These are phyloP conservation scores for Nomada goodeniana DNA, from an alignment of 2,888 invertebrate species.

Conservation along the genomic window DNA sequence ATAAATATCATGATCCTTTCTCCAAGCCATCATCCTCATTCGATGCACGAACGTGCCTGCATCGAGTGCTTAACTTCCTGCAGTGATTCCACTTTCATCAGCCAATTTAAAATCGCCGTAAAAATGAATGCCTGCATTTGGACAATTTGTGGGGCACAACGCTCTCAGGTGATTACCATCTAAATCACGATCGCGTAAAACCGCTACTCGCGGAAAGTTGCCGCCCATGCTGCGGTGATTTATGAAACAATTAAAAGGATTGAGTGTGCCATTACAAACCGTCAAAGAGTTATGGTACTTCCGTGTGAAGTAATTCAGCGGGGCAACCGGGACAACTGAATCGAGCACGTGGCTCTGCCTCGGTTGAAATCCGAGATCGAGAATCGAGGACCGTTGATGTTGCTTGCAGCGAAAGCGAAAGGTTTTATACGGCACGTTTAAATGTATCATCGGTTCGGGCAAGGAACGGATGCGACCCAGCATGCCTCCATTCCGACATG, in stretches of 20 bases:
- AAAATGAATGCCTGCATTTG: not conserved
- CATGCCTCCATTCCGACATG: no score
- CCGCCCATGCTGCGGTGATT: conserved; percentile 21
- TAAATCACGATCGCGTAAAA: conserved; percentile 16
- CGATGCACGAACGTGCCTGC: no score
- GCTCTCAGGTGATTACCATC: conserved; percentile 9
- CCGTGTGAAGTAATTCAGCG: conserved; percentile 29
- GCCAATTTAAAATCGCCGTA: no score
- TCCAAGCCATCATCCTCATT: no score
- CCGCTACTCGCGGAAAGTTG: conserved; percentile 14
- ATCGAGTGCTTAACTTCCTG: no score
- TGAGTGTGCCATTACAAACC: conserved; percentile 25
- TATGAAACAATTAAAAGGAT: conserved; percentile 53
- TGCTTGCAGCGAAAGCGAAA: not conserved
- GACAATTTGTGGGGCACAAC: conserved; percentile 24
- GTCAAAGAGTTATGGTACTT: conserved; percentile 38
- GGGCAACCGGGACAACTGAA: conserved; percentile 12
- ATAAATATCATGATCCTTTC: no score
- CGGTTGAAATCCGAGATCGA: conserved; percentile 4
- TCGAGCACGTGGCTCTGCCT: conserved; percentile 6
- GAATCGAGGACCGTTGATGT: not conserved
- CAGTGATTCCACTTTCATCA: no score
- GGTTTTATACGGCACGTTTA: not conserved
- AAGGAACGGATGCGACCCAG: no score
- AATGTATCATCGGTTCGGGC: no score